phyloP scores from a whole-genome alignment of 2,888 invertebrate genomes.

The Idaea biselata region DNA sequence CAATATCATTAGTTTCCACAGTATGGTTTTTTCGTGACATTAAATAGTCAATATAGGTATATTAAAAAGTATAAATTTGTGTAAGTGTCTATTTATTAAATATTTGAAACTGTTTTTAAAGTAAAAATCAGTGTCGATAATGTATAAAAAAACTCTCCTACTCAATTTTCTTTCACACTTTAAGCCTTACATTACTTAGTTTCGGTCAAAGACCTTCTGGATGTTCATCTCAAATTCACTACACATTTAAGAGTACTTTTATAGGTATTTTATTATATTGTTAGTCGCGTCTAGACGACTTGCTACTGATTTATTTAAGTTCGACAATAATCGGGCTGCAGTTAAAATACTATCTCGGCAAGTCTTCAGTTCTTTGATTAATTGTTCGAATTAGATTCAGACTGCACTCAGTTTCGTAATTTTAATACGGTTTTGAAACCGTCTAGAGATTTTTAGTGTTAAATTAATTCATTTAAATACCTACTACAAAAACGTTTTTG shows the following conservation, averaged over 20 bases:
- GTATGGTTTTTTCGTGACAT: no score
- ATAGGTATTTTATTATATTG: constrained; percentile 12
- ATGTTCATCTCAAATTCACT: constrained; percentile 8
- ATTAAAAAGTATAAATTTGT: no score
- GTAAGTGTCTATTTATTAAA: no score
- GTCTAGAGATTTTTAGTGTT: no score
- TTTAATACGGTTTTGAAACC: no score
- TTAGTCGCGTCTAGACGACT: constrained; percentile 5
- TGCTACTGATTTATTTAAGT: constrained; percentile 4
- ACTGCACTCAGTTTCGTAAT: no score
- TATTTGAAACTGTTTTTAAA: neutral
- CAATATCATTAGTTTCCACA: no score
- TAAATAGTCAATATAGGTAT: no score
- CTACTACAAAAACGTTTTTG: no score
- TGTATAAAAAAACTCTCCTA: neutral
- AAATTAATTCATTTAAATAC: no score
- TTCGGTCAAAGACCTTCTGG: constrained; percentile 6
- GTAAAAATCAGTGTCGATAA: neutral
- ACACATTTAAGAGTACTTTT: constrained; percentile 10
- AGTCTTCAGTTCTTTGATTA: neutral
- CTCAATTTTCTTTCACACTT: neutral
- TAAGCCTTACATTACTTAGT: constrained; percentile 23
- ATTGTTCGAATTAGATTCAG: no score
- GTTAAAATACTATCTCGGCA: neutral
- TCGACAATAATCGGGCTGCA: constrained; percentile 1